Base-by-base conservation (phyloP, 64 coral and sea anemone genomes). In the Montipora capricornis region DNA sequence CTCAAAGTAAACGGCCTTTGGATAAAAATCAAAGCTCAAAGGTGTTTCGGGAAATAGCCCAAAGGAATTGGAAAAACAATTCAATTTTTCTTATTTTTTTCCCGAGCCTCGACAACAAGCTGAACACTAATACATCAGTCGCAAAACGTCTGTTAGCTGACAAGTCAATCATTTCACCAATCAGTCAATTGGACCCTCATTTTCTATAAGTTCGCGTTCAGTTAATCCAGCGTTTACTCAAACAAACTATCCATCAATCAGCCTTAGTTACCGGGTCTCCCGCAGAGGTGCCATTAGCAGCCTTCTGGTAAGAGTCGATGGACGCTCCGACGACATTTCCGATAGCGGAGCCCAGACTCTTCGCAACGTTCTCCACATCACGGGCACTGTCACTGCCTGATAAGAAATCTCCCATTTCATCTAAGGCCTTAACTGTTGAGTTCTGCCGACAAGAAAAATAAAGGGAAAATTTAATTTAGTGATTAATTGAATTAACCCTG, bases 271-370 rank as follows among this genome's bases (percentile, higher is more conserved):
- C 92, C 84, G 92, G 83, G 29, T 93, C 83, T 57, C 58, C 92
- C 22, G 83, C n/a, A 47, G 82, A 71, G 19, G 92, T 93, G 20
- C 83, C 58, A 68, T 93, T 93, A 2, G 76, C 58, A 8, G 92
- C 92, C 29, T 93, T 93, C 24, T 93, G 77, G 26, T 77, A 85
- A 6, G 92, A 80, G 20, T 93, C 76, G 19, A 85, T 93, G 5
- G 92, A 93, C 0, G 92, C 92, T 47, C 84, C 92, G 0, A 93
- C 92, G 2, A 93, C 76, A 48, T 93, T 93, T 5, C 92, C 92
- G 68, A 93, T 93, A 45, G 83, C 92, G 24, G 92, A 93, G 20
- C 85, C 67, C 74, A 93, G 47, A 20, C 92, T 93, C 20, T 93
- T 93, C 17, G 92, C 92, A 51, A 87, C 87, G 57, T 81, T 93